Evolutionary conservation across 2,888 invertebrate species (phyloP), one percentile per base, ranked within the genome.

Genomic region (Empis stercorea): DNA sequence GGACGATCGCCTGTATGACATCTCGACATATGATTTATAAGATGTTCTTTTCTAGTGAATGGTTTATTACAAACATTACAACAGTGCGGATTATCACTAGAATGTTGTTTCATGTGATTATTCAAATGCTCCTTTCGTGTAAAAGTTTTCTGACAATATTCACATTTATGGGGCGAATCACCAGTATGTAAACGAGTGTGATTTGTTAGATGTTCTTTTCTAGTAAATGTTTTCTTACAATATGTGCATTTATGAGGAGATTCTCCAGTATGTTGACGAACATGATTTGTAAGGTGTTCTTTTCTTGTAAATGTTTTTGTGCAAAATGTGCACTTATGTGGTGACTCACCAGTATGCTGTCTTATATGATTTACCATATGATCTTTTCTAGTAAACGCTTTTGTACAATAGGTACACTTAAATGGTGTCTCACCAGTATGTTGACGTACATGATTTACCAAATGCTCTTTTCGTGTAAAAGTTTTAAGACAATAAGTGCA

Each of bases 401-500:
- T 87, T 49, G 87, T 85, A 67, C 87, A 87, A 71, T 83, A 86
- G 60, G 81, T 84, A 66, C 87, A 87, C 65, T 85, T 54, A 68
- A 86, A 86, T 2, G 87, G 86, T 23, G 86, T 87, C 68, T 86
- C 87, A 44, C 87, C 87, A 44, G 87, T 87, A 64, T 88, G 88
- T 69, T 86, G 86, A 56, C 85, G 74, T 30, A 85, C 82, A 60
- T 88, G 88, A 67, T 87, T 87, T 66, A 87, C 85, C 53, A 88
- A 74, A 65, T 89, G 88, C 65, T 88, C 88, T 67, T 88, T 89
- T 48, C 88, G 76, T n/a, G 87, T 86, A 68, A 89, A 89, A 39
- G 84, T 82, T 69, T 88, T 88, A 56, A 84, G 84, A 68, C 88
- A 89, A 61, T 84, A 84, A 30, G 83, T 80, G 72, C 88, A 88